These are phyloP conservation scores for Neoniphon sammara DNA, from an alignment of 2,797 vertebrate species.

Conservation along the genomic window DNA sequence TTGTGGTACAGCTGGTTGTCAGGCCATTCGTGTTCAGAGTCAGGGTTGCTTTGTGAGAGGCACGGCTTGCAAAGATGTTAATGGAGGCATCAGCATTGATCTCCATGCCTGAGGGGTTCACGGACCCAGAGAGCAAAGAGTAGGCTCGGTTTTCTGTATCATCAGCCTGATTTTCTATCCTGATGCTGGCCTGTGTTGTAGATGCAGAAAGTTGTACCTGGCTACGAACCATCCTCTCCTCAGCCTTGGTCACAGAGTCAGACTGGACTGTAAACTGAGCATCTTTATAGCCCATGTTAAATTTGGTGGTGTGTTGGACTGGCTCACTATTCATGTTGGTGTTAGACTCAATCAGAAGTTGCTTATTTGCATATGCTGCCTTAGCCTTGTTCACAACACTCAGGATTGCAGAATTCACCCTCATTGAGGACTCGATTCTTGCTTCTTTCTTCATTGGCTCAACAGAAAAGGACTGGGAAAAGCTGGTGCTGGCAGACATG, in stretches of 20 bases:
- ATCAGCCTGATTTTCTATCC: slow-evolving; percentile 86
- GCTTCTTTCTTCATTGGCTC: slow-evolving; percentile 77
- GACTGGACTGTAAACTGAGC: slow-evolving; percentile 84
- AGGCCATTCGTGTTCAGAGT: slow-evolving; percentile 84
- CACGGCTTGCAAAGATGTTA: slow-evolving; percentile 83
- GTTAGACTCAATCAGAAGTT: slow-evolving; percentile 81
- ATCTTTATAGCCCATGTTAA: slow-evolving; percentile 85
- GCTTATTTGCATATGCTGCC: slow-evolving; percentile 77
- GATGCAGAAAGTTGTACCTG: slow-evolving; percentile 85
- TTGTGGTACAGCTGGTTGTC: slow-evolving; percentile 89
- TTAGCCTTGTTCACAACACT: slow-evolving; percentile 85
- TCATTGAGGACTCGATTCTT: slow-evolving; percentile 84
- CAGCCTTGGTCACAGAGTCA: slow-evolving; percentile 86
- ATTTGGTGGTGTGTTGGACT: slow-evolving; percentile 85
- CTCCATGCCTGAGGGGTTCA: slow-evolving; percentile 87
- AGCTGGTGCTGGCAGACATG: slow-evolving; percentile 79
- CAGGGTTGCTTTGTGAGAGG: slow-evolving; percentile 89
- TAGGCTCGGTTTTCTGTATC: slow-evolving; percentile 82
- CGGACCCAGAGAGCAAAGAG: slow-evolving; percentile 84
- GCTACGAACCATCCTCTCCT: slow-evolving; percentile 79
- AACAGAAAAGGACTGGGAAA: slow-evolving; percentile 79
- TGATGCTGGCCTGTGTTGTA: slow-evolving; percentile 79
- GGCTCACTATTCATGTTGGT: slow-evolving; percentile 84
- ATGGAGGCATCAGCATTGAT: slow-evolving; percentile 87
- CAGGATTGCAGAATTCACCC: slow-evolving; percentile 84